phyloP scores from a whole-genome alignment of 2,113 vertebrate species.

The Sarotherodon lohbergeri region DNA sequence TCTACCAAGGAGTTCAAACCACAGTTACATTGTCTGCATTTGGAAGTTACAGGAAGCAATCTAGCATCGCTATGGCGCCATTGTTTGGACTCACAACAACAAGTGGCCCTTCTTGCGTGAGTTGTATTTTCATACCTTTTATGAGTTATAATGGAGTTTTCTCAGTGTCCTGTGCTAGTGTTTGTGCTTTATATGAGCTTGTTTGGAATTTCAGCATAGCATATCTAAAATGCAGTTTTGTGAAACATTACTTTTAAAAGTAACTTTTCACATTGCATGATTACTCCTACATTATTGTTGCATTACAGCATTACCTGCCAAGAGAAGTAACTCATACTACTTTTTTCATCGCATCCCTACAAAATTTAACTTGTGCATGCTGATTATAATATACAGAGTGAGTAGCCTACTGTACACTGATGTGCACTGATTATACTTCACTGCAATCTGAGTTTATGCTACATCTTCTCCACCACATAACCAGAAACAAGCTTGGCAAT shows the following conservation, averaged over 20 bases:
- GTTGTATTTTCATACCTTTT: neutral
- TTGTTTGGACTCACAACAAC: neutral
- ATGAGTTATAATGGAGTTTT: neutral
- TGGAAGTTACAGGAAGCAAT: neutral
- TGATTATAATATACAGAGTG: neutral
- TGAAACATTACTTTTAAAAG: neutral
- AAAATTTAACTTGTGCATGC: neutral
- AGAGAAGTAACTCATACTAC: neutral
- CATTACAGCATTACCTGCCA: neutral
- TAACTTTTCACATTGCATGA: neutral
- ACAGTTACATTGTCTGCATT: neutral
- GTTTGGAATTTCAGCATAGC: neutral
- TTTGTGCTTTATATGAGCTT: neutral
- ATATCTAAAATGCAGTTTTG: neutral
- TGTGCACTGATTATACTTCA: neutral
- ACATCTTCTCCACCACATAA: neutral
- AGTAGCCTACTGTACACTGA: neutral
- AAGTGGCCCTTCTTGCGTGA: neutral
- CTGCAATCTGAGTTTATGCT: neutral
- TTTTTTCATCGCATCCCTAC: neutral
- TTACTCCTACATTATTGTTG: neutral
- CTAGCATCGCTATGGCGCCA: neutral
- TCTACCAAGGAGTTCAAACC: constrained; percentile 5
- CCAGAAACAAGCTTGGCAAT: neutral
- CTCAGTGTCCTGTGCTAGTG: neutral